A percentile compares a stretch with the other conserved stretches of the same genome.
These are phyloP conservation scores for Murina feae DNA, from an alignment of 2,113 vertebrate genomes.

Conservation along the genomic window DNA sequence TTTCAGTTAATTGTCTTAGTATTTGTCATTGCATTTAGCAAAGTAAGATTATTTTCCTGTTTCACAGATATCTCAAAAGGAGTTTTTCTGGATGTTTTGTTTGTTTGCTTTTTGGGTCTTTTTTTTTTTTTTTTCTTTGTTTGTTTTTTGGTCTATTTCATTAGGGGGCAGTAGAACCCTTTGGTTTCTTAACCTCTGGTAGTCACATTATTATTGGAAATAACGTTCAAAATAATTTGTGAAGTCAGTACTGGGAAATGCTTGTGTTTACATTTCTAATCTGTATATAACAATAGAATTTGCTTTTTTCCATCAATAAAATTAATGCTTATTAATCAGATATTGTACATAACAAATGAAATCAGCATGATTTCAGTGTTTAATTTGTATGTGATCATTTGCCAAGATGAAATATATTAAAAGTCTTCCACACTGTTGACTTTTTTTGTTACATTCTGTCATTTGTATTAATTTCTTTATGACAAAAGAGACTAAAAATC, in stretches of 20 bases:
- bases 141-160: conserved; percentile 63
- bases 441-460: conserved; percentile 47
- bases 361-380: conserved; percentile 52
- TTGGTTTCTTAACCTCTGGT: conserved; percentile 20
- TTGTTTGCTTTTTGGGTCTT: background rate
- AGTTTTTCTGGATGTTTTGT: background rate
- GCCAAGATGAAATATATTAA: conserved; percentile 49
- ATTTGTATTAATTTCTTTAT: conserved; percentile 57
- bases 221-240: conserved; percentile 66
- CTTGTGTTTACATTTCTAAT: conserved; percentile 80
- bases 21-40: conserved; percentile 20
- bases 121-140: background rate
- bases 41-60: background rate
- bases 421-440: conserved; percentile 16
- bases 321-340: conserved; percentile 73
- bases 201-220: conserved; percentile 53
- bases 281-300: conserved; percentile 71
- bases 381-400: conserved; percentile 62
- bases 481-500: conserved; percentile 47
- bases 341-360: conserved; percentile 66
- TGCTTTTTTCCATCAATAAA: conserved; percentile 69
- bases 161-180: conserved; percentile 83
- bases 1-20: conserved; percentile 37
- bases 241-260: conserved; percentile 71
- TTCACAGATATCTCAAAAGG: background rate